A percentile compares a stretch with the other conserved stretches of the same genome.
phyloP scores from a whole-genome alignment of 23 tunicate species.

The Trididemnum miniatum region DNA sequence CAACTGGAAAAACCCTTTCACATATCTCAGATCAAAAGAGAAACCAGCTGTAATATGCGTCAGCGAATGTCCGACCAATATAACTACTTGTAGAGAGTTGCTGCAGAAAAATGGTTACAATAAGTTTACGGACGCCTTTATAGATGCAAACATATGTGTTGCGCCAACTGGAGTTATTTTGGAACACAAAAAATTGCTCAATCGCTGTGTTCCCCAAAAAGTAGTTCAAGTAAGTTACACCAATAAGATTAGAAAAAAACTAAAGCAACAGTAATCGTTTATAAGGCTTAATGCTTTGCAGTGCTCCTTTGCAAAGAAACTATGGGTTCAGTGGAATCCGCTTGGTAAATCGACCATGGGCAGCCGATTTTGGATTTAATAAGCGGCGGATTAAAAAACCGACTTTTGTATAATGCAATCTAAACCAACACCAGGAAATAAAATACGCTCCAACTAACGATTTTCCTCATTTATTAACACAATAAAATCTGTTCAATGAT shows the following conservation, averaged over 20 bases:
- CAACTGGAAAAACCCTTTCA: not conserved
- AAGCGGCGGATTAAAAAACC: no score
- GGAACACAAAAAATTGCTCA: constrained; percentile 41
- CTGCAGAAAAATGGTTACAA: constrained; percentile 50
- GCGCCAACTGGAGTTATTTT: constrained; percentile 48
- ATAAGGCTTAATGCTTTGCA: no score
- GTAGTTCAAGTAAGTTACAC: constrained; percentile 27
- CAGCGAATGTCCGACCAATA: constrained; percentile 49
- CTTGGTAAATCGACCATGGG: no score
- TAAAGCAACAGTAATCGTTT: no score
- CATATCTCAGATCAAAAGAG: not conserved
- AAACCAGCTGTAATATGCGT: constrained; percentile 56
- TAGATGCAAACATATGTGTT: constrained; percentile 39
- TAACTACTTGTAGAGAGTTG: constrained; percentile 44
- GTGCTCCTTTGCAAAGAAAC: no score
- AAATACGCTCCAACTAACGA: no score
- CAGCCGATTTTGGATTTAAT: no score
- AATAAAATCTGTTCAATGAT: no score
- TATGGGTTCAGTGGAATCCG: no score
- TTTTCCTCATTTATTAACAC: no score
- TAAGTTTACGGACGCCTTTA: not conserved
- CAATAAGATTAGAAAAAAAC: constrained; percentile 10
- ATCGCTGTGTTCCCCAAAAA: constrained; percentile 62
- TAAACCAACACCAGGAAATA: no score
- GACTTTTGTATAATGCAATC: no score